Evolutionary conservation across 2,888 invertebrate genomes (phyloP), one percentile per base, ranked within the genome.

Genomic region (Tineola bisselliella): DNA sequence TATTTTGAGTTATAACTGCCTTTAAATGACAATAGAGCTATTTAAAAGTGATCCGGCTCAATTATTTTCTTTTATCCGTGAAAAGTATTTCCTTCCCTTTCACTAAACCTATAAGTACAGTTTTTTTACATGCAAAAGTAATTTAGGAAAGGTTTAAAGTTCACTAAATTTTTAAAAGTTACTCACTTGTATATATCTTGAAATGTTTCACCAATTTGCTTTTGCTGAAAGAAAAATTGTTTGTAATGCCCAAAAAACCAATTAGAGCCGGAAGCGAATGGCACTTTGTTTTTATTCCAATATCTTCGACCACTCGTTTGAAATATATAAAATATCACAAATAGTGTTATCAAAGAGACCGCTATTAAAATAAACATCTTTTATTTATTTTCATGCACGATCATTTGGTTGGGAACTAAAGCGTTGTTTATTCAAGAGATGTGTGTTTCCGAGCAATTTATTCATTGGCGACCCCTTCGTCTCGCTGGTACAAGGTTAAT

Each of bases 131-230:
- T n/a, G n/a, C n/a, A n/a, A n/a, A n/a, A n/a, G n/a, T n/a, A n/a
- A n/a, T n/a, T n/a, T n/a, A n/a, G n/a, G n/a, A n/a, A n/a, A n/a
- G n/a, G n/a, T n/a, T n/a, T n/a, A n/a, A n/a, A n/a, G n/a, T n/a
- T n/a, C n/a, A n/a, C n/a, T n/a, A n/a, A n/a, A n/a, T n/a, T n/a
- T n/a, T n/a, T n/a, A n/a, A n/a, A n/a, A n/a, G n/a, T 17, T 38
- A 59, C 71, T 67, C 65, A 73, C 73, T 68, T 68, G 66, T 74
- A 73, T 33, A 74, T 66, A 38, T 72, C 69, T 8, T 61, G 57
- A 62, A 66, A 69, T 15, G 71, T 63, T 59, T 69, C 63, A 5
- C 69, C 67, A 1, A 70, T 30, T 43, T 69, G 66, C 64, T 67
- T 70, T 62, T 66, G 67, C 52, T 65, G 63, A 8, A 68, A 61